Percentiles rank a stretch among this genome's conserved stretches.
phyloP scores from a whole-genome alignment of 1,140 invertebrate genomes.

The Drosophila trapezifrons region DNA sequence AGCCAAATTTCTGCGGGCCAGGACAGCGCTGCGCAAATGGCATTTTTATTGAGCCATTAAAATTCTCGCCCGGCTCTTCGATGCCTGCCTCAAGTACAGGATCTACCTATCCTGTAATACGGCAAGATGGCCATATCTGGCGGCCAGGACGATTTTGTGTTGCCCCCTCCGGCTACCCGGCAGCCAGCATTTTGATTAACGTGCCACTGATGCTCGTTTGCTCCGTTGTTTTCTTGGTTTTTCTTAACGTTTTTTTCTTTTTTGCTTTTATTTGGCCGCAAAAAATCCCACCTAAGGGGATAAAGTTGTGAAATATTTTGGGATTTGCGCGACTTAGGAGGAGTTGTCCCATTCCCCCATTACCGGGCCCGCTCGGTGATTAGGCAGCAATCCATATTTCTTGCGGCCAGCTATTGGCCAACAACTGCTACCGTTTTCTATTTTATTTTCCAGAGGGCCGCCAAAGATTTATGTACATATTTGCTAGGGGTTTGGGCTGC shows the following conservation, averaged over 20 bases:
- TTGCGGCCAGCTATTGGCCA: slow-evolving; percentile 57
- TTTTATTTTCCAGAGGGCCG: slow-evolving; percentile 29
- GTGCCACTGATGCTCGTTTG: slow-evolving; percentile 61
- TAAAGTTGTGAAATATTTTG: slow-evolving; percentile 82
- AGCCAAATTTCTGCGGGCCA: slow-evolving; percentile 66
- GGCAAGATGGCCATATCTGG: slow-evolving; percentile 60
- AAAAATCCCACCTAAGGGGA: slow-evolving; percentile 80
- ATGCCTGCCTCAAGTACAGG: slow-evolving; percentile 52
- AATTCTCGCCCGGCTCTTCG: slow-evolving; percentile 63
- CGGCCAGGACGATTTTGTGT: slow-evolving; percentile 32
- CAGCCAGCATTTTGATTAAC: slow-evolving; percentile 77
- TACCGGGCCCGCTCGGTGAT: slow-evolving; percentile 57
- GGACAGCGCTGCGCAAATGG: slow-evolving; percentile 67
- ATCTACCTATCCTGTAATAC: slow-evolving; percentile 21
- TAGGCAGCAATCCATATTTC: slow-evolving; percentile 77
- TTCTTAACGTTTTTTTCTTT: slow-evolving; percentile 28
- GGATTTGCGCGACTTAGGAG: slow-evolving; percentile 78
- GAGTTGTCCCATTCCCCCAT: slow-evolving; percentile 25
- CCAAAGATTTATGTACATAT: slow-evolving; percentile 79
- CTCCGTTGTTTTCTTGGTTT: slow-evolving; percentile 22
- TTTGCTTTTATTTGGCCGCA: slow-evolving; percentile 44
- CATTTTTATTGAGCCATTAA: slow-evolving; percentile 83
- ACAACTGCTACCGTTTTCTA: slow-evolving; percentile 50
- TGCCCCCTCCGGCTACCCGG: slow-evolving; percentile 17
- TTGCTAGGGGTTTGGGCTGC: slow-evolving; percentile 31